A percentile compares a stretch with the other conserved stretches of the same genome.
Conservation (phyloP, 2,113 vertebrate genomes). For the Syngnathus floridae region DNA sequence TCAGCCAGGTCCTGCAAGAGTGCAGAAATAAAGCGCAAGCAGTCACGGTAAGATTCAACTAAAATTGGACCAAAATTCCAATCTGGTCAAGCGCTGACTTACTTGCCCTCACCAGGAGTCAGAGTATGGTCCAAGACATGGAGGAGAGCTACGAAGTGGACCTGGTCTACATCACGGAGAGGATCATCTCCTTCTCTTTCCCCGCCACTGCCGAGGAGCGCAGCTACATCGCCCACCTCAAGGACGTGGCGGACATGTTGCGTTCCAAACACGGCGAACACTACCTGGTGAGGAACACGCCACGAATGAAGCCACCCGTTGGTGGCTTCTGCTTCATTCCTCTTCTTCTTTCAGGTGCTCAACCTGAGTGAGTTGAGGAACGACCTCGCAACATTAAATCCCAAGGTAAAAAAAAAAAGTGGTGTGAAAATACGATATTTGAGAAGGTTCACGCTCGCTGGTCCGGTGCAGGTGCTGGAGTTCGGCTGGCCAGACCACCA, state of each 20-base stretch:
- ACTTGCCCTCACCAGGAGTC: conserved; percentile 57
- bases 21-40: conserved; percentile 75
- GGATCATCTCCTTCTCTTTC: conserved; percentile 90
- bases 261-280: conserved; percentile 88
- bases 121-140: conserved; percentile 76
- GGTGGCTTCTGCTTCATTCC: not conserved
- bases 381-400: conserved; percentile 82
- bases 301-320: not conserved
- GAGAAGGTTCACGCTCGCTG: not conserved
- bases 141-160: conserved; percentile 92
- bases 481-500: conserved; percentile 95
- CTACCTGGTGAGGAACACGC: conserved; percentile 80
- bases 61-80: not conserved
- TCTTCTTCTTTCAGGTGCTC: conserved; percentile 75
- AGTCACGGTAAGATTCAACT: conserved; percentile 72
- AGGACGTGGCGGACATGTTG: conserved; percentile 92
- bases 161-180: conserved; percentile 83
- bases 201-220: conserved; percentile 76
- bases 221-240: conserved; percentile 81
- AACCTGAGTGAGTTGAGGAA: conserved; percentile 85
- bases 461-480: conserved; percentile 80
- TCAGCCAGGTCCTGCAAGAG: conserved; percentile 81
- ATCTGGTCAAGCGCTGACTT: not conserved
- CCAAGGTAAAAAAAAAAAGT: conserved; percentile 74
- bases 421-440: not conserved